Conservation (phyloP, 2,113 vertebrate species). For the Dendrocopos noguchii region DNA sequence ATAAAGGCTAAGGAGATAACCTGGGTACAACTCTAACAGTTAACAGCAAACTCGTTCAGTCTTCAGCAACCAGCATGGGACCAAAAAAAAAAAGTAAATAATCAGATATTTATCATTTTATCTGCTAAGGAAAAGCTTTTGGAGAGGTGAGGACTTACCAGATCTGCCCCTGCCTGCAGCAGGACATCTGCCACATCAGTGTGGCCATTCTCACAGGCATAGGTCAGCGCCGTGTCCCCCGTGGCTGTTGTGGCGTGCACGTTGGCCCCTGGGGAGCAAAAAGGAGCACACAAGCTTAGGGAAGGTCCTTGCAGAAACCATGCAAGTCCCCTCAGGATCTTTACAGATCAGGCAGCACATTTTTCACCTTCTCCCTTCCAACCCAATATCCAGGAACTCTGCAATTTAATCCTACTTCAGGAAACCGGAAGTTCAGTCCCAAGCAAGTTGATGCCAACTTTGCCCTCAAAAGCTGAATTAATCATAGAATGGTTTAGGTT, state of each 20-base stretch:
- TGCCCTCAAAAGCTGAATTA: neutral
- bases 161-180: conserved; percentile 95
- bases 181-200: conserved; percentile 98
- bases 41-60: fast-evolving
- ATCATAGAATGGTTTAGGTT: too few species aligned
- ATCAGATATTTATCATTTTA: fast-evolving
- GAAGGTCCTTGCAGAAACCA: neutral
- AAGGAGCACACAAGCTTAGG: neutral
- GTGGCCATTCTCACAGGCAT: conserved; percentile 98
- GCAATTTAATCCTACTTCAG: neutral
- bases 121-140: neutral
- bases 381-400: neutral
- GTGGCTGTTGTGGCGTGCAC: conserved; percentile 98
- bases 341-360: neutral
- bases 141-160: conserved; percentile 78
- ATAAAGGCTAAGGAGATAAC: neutral
- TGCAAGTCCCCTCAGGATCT: fast-evolving
- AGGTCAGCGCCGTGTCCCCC: conserved; percentile 95
- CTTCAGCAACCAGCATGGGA: neutral
- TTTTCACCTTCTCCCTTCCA: neutral
- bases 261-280: conserved; percentile 85
- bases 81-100: neutral
- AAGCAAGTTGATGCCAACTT: neutral
- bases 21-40: neutral
- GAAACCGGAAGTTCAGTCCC: neutral